Base-by-base conservation (phyloP, 1,140 invertebrate genomes). In the Bathynomus jamesi region DNA sequence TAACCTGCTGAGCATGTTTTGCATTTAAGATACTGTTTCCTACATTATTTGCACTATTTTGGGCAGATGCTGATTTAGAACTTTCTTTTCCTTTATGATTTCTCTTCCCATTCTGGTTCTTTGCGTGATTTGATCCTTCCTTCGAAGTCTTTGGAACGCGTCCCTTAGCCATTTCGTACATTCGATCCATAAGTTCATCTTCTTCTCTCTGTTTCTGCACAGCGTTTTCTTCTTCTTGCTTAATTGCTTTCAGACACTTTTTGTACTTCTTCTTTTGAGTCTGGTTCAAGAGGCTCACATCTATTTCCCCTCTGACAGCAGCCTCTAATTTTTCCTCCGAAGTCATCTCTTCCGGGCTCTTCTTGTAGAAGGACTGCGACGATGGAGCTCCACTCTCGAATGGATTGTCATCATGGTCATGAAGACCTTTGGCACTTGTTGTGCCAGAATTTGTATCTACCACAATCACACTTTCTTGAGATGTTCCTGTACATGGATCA, bases 111-210 rank as follows among this genome's bases (percentile, higher is more conserved):
- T 72, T 72, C 17, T 27, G 32, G 31, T 13, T 31, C 25, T 67
- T 65, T 32, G 32, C 28, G n/a, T 71, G 63, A 8, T 24, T 53
- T 28, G 25, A 28, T 61, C 25, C 25, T 21, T 61, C 53, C 53
- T 61, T 25, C 2, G n/a, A 21, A 25, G 25, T 61, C 53, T 8
- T 61, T n/a, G 53, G n/a, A n/a, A n/a, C 61, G 28, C 72, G 67
- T 25, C 76, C 69, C 27, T 68, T 73, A n/a, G 72, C 70, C 28
- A 77, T 53, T 46, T 74, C 69, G 60, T 77, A 77, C 67, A 77
- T 69, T 60, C 73, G 76, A 67, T 77, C 76, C 76, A 77, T 77
- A 7, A 77, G 60, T 28, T 77, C 76, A 67, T 77, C 76, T 46
- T 77, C 76, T 32, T 77, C 76, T 25, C 70, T 65, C 29, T 75